Base-by-base conservation (phyloP, 2,888 invertebrate species). In the Chouioia cunea region DNA sequence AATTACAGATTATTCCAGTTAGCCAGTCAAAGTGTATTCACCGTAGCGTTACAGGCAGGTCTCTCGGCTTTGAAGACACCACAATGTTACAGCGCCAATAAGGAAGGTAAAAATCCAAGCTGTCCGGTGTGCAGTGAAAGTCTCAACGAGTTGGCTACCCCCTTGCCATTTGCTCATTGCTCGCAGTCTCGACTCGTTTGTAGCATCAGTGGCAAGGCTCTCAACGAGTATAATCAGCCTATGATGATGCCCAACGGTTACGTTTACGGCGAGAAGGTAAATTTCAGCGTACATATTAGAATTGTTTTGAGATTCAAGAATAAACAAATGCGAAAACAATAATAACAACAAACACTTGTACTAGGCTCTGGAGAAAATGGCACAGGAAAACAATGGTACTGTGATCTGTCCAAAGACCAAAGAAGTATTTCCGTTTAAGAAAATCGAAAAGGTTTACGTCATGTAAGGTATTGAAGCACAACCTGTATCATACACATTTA, bases 161-260 rank as follows among this genome's bases (percentile, higher is more conserved):
- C 91, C 46, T 89, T 99, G 82, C 99, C 99, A 73, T 95, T 93
- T 86, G 97, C 99, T 74, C 98, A 99, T 88, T 97, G 97, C 86
- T 94, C 96, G 64, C 98, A 98, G 87, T 97, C 97, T 75, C 91
- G 97, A 65, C 91, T 98, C 65, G 94, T 98, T 80, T 99, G 99
- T 86, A 88, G 91, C 82, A 92, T 98, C 78, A 94, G 95, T 73
- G 95, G 96, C 36, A 89, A 93, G 79, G 93, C 97, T 58, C 89
- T 99, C 80, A 97, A 99, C 87, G 98, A 99, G 85, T 94, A 99
- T 87, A 98, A 99, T 88, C 96, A 96, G 78, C 98, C 98, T 14
- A 95, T 99, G 93, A 97, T 97, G 92, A 89, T 99, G 87, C 99
- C 99, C 74, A 99, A 99, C 87, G 99, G 99, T 67, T 94, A 96